phyloP scores from a whole-genome alignment of 1,140 invertebrate genomes.

The Tachypleus tridentatus region DNA sequence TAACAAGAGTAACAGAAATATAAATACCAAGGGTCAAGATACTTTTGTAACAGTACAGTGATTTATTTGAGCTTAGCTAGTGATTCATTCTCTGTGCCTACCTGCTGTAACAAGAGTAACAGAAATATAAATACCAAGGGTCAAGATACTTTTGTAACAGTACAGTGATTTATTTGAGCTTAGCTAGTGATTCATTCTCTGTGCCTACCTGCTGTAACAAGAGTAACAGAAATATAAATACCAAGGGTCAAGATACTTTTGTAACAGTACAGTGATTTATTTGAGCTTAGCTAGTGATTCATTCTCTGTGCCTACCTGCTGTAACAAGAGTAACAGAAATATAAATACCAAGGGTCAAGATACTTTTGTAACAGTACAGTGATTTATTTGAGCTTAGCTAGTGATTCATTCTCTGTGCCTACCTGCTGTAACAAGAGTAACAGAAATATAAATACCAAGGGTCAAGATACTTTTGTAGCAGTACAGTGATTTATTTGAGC shows the following conservation, averaged over 20 bases:
- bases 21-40: no score
- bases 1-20: no score
- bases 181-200: slow-evolving; percentile 79
- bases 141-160: no score
- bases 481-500: slow-evolving; percentile 45
- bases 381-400: slow-evolving; percentile 89
- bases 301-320: slow-evolving; percentile 78
- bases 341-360: no score
- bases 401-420: slow-evolving; percentile 71
- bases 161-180: slow-evolving; percentile 52
- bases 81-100: slow-evolving; percentile 73
- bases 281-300: slow-evolving; percentile 87
- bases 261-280: no score
- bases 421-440: slow-evolving; percentile 55
- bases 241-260: no score
- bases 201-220: slow-evolving; percentile 65
- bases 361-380: no score
- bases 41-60: no score
- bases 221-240: no score
- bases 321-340: slow-evolving; percentile 13
- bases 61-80: slow-evolving; percentile 90
- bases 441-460: no score
- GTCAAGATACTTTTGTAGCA: no score
- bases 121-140: no score
- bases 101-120: slow-evolving; percentile 53